Conservation (phyloP, 2,888 invertebrate species). For the Onthophagus sagittarius region DNA sequence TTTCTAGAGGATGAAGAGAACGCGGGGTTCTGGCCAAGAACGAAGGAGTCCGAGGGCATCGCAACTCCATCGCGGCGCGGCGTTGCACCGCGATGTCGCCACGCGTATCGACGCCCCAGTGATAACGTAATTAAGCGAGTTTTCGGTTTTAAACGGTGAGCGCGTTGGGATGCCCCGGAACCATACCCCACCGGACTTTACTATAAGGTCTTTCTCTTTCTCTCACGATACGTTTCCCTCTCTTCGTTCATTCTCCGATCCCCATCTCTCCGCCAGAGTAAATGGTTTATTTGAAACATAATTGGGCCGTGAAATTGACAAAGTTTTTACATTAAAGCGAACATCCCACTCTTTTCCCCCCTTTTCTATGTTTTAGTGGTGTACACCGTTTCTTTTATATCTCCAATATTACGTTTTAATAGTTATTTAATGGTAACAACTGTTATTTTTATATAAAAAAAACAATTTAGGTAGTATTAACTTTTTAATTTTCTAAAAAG, state of each 20-base stretch:
- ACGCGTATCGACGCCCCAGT: neutral
- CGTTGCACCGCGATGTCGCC: slow-evolving; percentile 1
- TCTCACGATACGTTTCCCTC: slow-evolving; percentile 4
- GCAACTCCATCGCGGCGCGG: slow-evolving; percentile 9
- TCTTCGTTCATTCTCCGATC: neutral
- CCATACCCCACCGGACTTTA: neutral
- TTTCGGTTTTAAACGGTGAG: neutral
- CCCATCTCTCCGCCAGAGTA: slow-evolving; percentile 26
- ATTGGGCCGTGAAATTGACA: slow-evolving; percentile 40
- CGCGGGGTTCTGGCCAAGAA: slow-evolving; percentile 9
- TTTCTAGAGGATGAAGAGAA: slow-evolving; percentile 26
- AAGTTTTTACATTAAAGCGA: slow-evolving; percentile 37
- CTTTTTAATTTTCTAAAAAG: too few species aligned
- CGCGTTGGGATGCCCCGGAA: neutral
- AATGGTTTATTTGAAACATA: slow-evolving; percentile 39
- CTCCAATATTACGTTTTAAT: neutral
- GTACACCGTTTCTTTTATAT: neutral
- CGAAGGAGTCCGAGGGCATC: neutral
- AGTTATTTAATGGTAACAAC: neutral
- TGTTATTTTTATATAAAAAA: neutral
- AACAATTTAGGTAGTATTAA: too few species aligned
- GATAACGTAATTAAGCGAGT: slow-evolving; percentile 18
- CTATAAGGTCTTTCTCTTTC: neutral
- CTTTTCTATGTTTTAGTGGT: neutral
- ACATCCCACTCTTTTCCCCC: neutral